phyloP scores from a whole-genome alignment of 2,113 vertebrate genomes.

The Hyperopisus bebe region DNA sequence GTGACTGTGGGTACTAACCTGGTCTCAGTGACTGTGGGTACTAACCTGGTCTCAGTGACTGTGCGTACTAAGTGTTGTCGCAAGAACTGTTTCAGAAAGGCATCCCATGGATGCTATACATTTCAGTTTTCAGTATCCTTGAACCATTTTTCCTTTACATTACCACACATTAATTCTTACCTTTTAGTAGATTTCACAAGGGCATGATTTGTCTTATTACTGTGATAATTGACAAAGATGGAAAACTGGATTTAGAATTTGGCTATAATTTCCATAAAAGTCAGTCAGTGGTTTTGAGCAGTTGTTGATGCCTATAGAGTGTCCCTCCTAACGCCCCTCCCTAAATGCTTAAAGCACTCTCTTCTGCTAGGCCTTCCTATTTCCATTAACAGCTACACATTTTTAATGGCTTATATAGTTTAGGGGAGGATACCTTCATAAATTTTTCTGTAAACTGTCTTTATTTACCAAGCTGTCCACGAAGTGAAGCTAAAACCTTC shows the following conservation, averaged over 20 bases:
- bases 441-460: background rate
- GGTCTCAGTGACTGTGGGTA: too few species aligned
- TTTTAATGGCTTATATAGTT: background rate
- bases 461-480: background rate
- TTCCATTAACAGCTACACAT: background rate
- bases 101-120: background rate
- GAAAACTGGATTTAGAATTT: constrained; percentile 16
- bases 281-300: constrained; percentile 3
- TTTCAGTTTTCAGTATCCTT: background rate
- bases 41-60: too few species aligned
- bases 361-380: background rate
- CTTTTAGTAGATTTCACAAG: constrained; percentile 5
- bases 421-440: background rate
- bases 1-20: background rate
- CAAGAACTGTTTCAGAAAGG: background rate
- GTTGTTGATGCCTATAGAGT: background rate
- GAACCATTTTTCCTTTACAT: background rate
- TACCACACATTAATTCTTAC: constrained; percentile 16
- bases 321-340: background rate
- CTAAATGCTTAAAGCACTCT: too few species aligned
- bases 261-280: constrained; percentile 22
- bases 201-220: background rate
- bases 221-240: constrained; percentile 16
- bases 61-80: background rate
- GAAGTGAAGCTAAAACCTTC: background rate